Conservation (phyloP, 2,888 invertebrate genomes). For the Sinelater perroti region DNA sequence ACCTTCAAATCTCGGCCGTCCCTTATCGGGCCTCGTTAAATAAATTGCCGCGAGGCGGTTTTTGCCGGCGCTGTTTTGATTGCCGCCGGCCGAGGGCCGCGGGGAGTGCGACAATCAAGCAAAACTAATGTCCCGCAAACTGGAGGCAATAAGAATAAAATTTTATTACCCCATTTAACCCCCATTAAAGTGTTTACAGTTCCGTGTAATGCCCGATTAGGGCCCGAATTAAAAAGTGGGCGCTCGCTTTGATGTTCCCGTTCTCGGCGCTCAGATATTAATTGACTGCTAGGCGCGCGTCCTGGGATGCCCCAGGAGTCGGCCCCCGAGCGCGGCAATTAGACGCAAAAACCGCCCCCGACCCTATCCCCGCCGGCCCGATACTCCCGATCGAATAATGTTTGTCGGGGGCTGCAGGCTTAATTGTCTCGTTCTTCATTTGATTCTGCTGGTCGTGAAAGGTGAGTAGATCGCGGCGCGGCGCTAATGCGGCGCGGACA, state of each 20-base stretch:
- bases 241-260: conserved; percentile 2
- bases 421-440: conserved; percentile 35
- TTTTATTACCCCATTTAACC: conserved; percentile 49
- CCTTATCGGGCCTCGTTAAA: background rate
- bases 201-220: conserved; percentile 45
- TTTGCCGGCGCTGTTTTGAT: no score
- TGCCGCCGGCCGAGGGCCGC: background rate
- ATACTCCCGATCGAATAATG: conserved; percentile 28
- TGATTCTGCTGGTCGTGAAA: conserved; percentile 33
- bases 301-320: no score
- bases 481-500: conserved; percentile 15
- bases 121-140: conserved; percentile 44
- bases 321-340: background rate
- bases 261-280: conserved; percentile 8
- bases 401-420: conserved; percentile 30
- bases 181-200: conserved; percentile 51
- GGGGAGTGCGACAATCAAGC: conserved; percentile 35
- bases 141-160: conserved; percentile 46
- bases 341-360: conserved; percentile 3
- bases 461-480: conserved; percentile 33
- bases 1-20: background rate
- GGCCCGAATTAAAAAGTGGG: conserved; percentile 26
- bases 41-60: background rate
- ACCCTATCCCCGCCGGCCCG: background rate
- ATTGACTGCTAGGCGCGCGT: conserved; percentile 7